Base-by-base conservation (phyloP, 2,888 invertebrate species). In the Tetanocera ferruginea region DNA sequence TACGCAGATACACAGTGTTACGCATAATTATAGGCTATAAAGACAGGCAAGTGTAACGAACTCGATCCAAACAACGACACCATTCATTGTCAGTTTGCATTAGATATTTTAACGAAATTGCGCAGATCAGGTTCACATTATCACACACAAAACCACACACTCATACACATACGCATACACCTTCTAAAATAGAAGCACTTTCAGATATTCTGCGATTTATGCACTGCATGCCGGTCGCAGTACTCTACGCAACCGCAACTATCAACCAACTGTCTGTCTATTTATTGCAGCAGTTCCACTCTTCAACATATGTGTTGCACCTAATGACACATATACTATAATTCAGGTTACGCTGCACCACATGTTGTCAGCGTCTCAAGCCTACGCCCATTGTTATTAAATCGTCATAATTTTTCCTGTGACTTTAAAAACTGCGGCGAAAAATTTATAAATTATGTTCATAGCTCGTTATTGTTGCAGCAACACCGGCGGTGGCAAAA, bases 341-440 rank as follows among this genome's bases (percentile, higher is more conserved):
- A 62, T 60, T 60, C 60, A 62, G 31, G 37, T 43, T 62, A 73
- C 25, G 8, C 64, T 19, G 37, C 66, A 9, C 55, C 1, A 66
- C 28, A 25, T 51, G 64, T 52, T 74, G 52, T 52, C 75, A 64
- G 43, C 73, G 28, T 57, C 23, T 60, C 14, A 14, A 17, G 28
- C 28, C 28, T 52, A 57, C 77, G 73, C 77, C 73, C 77, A 74
- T 77, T 77, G 77, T 74, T 74, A 77, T 77, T 77, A 74, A 67
- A 69, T 57, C 60, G 37, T 73, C 73, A 51, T 69, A 19, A 55
- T 34, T 75, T 57, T 71, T 55, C 11, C 66, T 25, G n/a, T 62
- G 11, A 34, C 31, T 37, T n/a, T n/a, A n/a, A n/a, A n/a, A n/a
- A n/a, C n/a, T n/a, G n/a, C 0, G 23, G 67, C 2, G 2, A n/a